Evolutionary conservation across 2,888 invertebrate species (phyloP).

Genomic region (Orthosia cruda): DNA sequence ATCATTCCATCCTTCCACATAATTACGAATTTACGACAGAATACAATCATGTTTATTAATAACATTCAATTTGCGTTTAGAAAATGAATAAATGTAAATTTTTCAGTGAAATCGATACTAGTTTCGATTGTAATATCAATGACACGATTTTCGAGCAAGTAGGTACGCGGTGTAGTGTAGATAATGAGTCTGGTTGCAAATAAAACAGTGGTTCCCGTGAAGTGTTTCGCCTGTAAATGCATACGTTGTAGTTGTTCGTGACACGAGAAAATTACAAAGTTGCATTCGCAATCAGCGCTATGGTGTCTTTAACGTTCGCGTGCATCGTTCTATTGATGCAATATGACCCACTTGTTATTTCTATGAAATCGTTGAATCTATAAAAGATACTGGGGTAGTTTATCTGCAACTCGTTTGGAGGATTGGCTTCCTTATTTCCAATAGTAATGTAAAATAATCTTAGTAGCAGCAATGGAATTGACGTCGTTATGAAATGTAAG

Average conservation of each 20-base stretch:
- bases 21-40: conserved; percentile 69
- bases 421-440: conserved; percentile 57
- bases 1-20: conserved; percentile 73
- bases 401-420: conserved; percentile 48
- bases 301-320: conserved; percentile 85
- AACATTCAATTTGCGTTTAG: conserved; percentile 45
- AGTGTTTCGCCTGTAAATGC: conserved; percentile 68
- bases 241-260: conserved; percentile 76
- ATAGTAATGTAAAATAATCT: conserved; percentile 35
- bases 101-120: conserved; percentile 65
- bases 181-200: conserved; percentile 68
- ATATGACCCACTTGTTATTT: conserved; percentile 87
- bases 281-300: conserved; percentile 82
- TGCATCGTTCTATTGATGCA: conserved; percentile 88
- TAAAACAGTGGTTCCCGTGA: conserved; percentile 63
- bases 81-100: conserved; percentile 51
- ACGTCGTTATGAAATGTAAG: conserved; percentile 47
- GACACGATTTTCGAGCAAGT: conserved; percentile 59
- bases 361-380: conserved; percentile 79
- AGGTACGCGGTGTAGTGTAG: conserved; percentile 34
- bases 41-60: conserved; percentile 49
- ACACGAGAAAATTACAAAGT: conserved; percentile 83
- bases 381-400: conserved; percentile 57
- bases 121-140: conserved; percentile 68
- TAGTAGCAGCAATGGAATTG: conserved; percentile 39